These are phyloP conservation scores for Sinodicranocentrus sp. DNA, from an alignment of 2,888 invertebrate genomes.

Conservation along the genomic window DNA sequence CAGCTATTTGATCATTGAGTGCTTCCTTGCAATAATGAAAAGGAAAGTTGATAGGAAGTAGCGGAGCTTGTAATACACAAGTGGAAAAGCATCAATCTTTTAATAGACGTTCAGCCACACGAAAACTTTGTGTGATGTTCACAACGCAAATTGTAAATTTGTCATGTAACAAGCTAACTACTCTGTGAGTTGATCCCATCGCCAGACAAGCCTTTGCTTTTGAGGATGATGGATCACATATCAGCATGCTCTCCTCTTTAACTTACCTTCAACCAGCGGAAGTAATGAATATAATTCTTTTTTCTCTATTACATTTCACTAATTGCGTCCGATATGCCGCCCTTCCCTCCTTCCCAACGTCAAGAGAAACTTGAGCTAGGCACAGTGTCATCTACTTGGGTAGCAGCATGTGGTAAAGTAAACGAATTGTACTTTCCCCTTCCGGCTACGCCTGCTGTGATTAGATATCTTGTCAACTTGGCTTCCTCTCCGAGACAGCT, in stretches of 20 bases:
- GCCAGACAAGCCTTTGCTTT: background rate
- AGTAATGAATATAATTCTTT: conserved; percentile 2
- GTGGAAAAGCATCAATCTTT: background rate
- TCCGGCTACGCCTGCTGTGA: conserved; percentile 62
- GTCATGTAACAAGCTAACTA: background rate
- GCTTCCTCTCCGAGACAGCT: background rate
- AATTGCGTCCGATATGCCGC: conserved; percentile 27
- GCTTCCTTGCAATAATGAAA: too few species aligned
- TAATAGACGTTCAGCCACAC: background rate
- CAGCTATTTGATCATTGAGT: too few species aligned
- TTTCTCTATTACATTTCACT: background rate
- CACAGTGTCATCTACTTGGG: too few species aligned
- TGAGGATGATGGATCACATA: conserved; percentile 40
- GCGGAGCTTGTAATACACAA: too few species aligned
- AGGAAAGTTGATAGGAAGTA: too few species aligned
- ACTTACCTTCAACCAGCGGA: background rate
- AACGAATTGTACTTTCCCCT: conserved; percentile 44
- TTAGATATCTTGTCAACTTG: conserved; percentile 4
- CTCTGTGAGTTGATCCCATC: background rate
- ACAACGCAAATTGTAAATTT: background rate
- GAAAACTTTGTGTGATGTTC: background rate
- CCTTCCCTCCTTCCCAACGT: background rate
- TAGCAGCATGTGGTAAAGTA: conserved; percentile 17
- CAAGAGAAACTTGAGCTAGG: too few species aligned
- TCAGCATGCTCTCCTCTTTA: conserved; percentile 7